Evolutionary conservation across 2,113 vertebrate genomes (phyloP), one percentile per base, ranked within the genome.

Genomic region (Protobothrops mucrosquamatus): DNA sequence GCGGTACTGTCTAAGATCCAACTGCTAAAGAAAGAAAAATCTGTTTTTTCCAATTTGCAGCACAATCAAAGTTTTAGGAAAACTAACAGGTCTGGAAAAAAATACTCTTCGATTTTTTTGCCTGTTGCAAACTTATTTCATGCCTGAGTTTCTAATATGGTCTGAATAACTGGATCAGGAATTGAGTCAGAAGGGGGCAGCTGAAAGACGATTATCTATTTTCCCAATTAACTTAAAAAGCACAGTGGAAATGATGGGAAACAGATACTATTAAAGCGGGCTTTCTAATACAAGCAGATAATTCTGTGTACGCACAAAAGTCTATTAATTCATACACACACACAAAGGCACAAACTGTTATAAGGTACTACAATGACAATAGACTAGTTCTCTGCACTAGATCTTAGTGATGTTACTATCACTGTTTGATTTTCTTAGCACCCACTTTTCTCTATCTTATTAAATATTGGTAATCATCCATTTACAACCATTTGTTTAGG

Each of bases 141-240:
- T 85, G 26, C 91, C 94, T 94, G 88, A 93, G 39, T 88, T 92
- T 94, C 43, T 69, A 93, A 89, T 59, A 93, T 87, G 91, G 69
- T 69, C 94, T 89, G 43, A 91, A 93, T 96, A 95, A 94, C 81
- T 93, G 88, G 92, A 94, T 52, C 23, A 92, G 90, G 34, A 92
- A 4, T 90, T 89, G 89, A 94, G 94, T 94, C 1, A 85, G 51
- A 86, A 94, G 89, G 92, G 93, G 64, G 74, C 23, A 95, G 91
- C 8, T 92, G 91, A 94, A 93, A 91, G 87, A 89, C 1, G n/a
- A 92, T 64, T 91, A 95, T 95, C 91, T 91, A 74, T n/a, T 96
- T 96, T 14, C 8, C 74, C 85, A 93, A 94, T 69, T 95, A 92
- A 90, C 15, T 18, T 91, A 92, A 92, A 95, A 95, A 92, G 91